Evolutionary conservation across 2,113 vertebrate species (phyloP).

Genomic region (Setophaga petechia): DNA sequence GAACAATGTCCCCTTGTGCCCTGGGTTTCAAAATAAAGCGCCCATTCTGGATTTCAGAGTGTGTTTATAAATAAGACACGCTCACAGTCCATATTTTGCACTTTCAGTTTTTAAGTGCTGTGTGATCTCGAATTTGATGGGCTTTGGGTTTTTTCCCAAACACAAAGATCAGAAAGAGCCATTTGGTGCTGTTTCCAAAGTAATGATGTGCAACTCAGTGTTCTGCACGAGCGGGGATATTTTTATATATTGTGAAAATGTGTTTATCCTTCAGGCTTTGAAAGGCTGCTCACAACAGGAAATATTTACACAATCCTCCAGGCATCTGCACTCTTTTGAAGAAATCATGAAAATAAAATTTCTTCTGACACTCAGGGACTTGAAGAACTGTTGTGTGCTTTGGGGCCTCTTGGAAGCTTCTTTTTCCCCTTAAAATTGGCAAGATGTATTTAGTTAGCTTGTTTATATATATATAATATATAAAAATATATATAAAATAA

Average conservation of each 20-base stretch:
- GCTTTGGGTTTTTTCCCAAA: conserved; percentile 34
- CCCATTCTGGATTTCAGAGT: conserved; percentile 20
- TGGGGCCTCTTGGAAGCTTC: neutral
- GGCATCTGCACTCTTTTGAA: neutral
- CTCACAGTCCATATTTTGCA: conserved; percentile 60
- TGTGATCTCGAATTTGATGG: conserved; percentile 22
- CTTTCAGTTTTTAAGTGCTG: conserved; percentile 22
- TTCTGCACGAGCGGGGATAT: neutral
- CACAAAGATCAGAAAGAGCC: conserved; percentile 64
- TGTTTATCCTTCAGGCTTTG: neutral
- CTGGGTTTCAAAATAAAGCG: conserved; percentile 54
- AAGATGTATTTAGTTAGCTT: neutral
- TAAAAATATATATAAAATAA: too few relatives aligned
- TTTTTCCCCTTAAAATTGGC: neutral
- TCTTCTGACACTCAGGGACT: neutral
- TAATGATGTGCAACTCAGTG: conserved; percentile 50
- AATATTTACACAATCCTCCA: neutral
- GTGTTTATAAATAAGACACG: conserved; percentile 66
- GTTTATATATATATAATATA: neutral
- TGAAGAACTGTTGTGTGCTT: neutral
- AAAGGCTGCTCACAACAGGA: neutral
- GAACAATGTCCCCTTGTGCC: conserved; percentile 71
- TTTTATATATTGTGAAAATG: neutral
- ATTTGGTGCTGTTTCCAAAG: conserved; percentile 58
- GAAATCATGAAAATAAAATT: neutral